These are phyloP conservation scores for Poliocrania exsul DNA, from an alignment of 2,797 vertebrate species.

Conservation along the genomic window DNA sequence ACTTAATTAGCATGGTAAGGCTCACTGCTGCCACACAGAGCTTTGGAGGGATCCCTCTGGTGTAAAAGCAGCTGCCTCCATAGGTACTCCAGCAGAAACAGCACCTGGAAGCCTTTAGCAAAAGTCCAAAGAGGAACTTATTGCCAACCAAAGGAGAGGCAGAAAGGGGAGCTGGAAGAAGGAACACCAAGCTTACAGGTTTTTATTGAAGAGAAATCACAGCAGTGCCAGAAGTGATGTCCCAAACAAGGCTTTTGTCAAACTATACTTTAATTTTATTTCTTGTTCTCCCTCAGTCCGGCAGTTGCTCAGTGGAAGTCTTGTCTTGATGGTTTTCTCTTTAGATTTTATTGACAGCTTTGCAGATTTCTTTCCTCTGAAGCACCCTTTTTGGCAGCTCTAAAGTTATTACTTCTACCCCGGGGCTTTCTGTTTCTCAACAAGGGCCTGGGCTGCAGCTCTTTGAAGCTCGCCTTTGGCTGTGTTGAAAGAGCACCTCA, in stretches of 20 bases:
- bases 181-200: background rate
- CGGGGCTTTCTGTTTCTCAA: background rate
- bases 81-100: background rate
- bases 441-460: constrained; percentile 14
- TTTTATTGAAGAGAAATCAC: constrained; percentile 56
- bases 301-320: background rate
- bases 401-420: constrained; percentile 37
- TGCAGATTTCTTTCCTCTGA: constrained; percentile 37
- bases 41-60: background rate
- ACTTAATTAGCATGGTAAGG: background rate
- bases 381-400: constrained; percentile 25
- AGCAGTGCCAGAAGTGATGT: constrained; percentile 19
- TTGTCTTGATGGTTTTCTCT: constrained; percentile 16
- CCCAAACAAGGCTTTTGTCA: constrained; percentile 19
- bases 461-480: constrained; percentile 25
- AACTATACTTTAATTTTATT: constrained; percentile 26
- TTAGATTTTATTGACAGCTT: constrained; percentile 39
- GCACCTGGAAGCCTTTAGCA: background rate
- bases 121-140: background rate
- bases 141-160: background rate
- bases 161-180: background rate
- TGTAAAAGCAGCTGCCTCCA: background rate
- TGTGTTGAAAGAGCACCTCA: constrained; percentile 45
- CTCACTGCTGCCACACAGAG: background rate
- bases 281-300: background rate